Percentiles rank a stretch among this genome's conserved stretches.
These are phyloP conservation scores for Hofmannophila pseudospretella DNA, from an alignment of 2,888 invertebrate genomes.

Conservation along the genomic window DNA sequence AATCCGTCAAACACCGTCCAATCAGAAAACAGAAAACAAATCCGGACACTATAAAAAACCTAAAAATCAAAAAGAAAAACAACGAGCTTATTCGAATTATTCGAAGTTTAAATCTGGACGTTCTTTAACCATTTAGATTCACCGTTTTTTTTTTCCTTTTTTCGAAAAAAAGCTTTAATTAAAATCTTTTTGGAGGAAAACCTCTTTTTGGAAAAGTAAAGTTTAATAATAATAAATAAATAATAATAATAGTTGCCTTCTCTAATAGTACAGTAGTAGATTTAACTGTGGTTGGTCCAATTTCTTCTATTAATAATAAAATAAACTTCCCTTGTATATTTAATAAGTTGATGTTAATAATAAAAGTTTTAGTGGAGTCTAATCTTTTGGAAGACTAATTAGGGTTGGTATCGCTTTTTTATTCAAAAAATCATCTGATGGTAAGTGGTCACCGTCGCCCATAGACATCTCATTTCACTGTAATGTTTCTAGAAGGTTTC, in stretches of 20 bases:
- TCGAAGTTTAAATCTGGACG: conserved; percentile 15
- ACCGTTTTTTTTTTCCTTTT: conserved; percentile 14
- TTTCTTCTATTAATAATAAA: conserved; percentile 27
- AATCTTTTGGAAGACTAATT: conserved; percentile 11
- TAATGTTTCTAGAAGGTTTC: too few species aligned
- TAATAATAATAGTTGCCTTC: conserved; percentile 64
- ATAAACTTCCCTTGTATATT: conserved; percentile 27
- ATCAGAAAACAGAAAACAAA: conserved; percentile 27
- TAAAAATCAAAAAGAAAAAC: conserved; percentile 59
- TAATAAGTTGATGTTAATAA: conserved; percentile 26
- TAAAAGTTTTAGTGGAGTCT: conserved; percentile 19
- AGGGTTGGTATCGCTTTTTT: conserved; percentile 31
- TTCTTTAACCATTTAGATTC: conserved; percentile 14
- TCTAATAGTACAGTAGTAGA: conserved; percentile 45
- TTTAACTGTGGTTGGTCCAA: conserved; percentile 62
- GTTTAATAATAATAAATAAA: conserved; percentile 10
- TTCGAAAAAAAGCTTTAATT: conserved; percentile 33
- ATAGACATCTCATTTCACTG: too few species aligned
- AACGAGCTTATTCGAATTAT: conserved; percentile 57
- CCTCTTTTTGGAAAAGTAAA: conserved; percentile 19
- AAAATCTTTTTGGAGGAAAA: conserved; percentile 24
- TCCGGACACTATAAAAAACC: conserved; percentile 37
- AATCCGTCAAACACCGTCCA: conserved; percentile 56
- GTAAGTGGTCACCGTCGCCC: too few species aligned
- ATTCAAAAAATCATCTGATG: too few species aligned